Evolutionary conservation across 2,888 invertebrate genomes (phyloP).

Genomic region (Drosophila nigricruria): DNA sequence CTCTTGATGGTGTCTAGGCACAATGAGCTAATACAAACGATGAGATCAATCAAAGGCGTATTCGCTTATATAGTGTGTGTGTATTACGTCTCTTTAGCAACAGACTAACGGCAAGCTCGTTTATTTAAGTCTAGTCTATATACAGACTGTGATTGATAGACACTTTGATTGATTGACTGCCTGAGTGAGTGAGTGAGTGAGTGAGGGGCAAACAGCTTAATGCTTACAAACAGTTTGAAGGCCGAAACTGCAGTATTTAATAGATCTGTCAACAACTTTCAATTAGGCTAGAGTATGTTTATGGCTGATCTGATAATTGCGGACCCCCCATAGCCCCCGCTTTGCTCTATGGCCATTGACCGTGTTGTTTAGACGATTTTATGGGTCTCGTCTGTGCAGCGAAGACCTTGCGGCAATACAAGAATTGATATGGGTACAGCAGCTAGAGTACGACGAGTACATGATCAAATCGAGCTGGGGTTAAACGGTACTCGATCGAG

Average conservation of each 20-base stretch:
- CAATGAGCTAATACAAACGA: conserved; percentile 1
- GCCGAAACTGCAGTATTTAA: conserved; percentile 11
- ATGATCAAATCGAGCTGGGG: conserved; percentile 19
- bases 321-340: not conserved
- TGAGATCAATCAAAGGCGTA: conserved; percentile 8
- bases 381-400: conserved; percentile 15
- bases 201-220: not conserved
- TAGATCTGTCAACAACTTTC: conserved; percentile 24
- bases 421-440: conserved; percentile 45
- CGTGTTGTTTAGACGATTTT: conserved; percentile 18
- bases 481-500: conserved; percentile 34
- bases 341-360: conserved; percentile 8
- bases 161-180: not conserved
- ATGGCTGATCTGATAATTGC: conserved; percentile 12
- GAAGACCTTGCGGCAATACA: conserved; percentile 36
- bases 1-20: not conserved
- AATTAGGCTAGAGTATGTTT: conserved; percentile 9
- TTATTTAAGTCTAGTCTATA: not conserved
- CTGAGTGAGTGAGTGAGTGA: not conserved
- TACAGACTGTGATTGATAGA: not conserved
- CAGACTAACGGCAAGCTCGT: not conserved
- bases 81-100: not conserved
- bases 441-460: conserved; percentile 7
- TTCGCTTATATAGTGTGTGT: not conserved
- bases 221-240: not conserved